Conservation (phyloP, 1,140 invertebrate species). For the Solen grandis region DNA sequence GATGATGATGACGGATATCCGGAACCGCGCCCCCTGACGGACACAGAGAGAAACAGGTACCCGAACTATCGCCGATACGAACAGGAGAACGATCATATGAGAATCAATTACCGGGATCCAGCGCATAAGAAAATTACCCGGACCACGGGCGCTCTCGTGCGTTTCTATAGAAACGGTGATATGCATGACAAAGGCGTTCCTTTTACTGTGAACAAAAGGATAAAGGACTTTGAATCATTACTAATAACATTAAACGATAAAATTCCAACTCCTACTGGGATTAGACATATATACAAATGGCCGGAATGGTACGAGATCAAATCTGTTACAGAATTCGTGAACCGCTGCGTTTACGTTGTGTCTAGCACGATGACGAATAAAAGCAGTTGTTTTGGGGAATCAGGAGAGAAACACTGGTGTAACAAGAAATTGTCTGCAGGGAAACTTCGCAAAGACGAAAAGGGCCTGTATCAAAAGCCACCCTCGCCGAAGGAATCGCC, state of each 20-base stretch:
- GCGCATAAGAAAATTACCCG: constrained; percentile 37
- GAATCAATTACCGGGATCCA: constrained; percentile 24
- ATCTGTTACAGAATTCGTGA: constrained; percentile 91
- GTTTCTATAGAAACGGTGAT: constrained; percentile 96
- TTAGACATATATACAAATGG: constrained; percentile 92
- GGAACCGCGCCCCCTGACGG: constrained; percentile 50
- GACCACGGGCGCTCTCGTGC: constrained; percentile 83
- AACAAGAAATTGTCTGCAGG: constrained; percentile 62
- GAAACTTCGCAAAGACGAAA: constrained; percentile 61
- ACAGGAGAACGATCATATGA: constrained; percentile 4
- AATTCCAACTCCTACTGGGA: constrained; percentile 75
- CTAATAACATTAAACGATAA: constrained; percentile 85
- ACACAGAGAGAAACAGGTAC: constrained; percentile 43
- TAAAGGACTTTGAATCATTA: constrained; percentile 92
- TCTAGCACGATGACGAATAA: constrained; percentile 92
- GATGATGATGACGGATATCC: constrained; percentile 53
- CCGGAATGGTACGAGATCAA: constrained; percentile 90
- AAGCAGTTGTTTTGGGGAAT: constrained; percentile 67
- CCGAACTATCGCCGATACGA: constrained; percentile 28
- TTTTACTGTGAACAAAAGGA: constrained; percentile 90
- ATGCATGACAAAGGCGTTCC: constrained; percentile 94
- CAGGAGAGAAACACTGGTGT: constrained; percentile 69
- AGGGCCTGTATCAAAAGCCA: constrained; percentile 59
- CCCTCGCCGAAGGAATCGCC: constrained; percentile 31
- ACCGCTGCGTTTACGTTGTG: constrained; percentile 92